Conservation (phyloP, 2,888 invertebrate species). For the Machimus atricapillus region DNA sequence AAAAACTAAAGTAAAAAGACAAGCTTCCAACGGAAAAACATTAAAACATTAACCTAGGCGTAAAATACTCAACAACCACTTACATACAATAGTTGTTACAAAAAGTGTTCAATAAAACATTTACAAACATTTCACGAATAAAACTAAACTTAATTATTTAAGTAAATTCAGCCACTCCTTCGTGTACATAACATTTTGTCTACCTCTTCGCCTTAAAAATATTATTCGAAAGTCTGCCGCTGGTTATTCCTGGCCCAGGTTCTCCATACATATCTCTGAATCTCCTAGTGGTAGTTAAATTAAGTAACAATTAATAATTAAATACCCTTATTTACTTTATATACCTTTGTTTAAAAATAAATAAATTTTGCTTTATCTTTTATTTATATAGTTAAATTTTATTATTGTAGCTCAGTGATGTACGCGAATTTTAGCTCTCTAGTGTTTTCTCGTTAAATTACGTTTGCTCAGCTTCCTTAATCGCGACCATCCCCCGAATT, state of each 20-base stretch:
- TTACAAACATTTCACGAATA: constrained; percentile 36
- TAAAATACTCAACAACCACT: constrained; percentile 27
- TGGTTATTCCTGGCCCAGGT: constrained; percentile 12
- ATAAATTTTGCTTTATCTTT: constrained; percentile 34
- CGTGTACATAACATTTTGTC: constrained; percentile 21
- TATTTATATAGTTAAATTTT: constrained; percentile 35
- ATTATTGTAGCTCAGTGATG: constrained; percentile 42
- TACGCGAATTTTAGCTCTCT: constrained; percentile 39
- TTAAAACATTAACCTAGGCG: constrained; percentile 18
- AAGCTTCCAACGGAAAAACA: neutral
- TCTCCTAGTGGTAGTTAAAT: constrained; percentile 34
- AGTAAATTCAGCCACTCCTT: constrained; percentile 40
- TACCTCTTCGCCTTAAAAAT: constrained; percentile 24
- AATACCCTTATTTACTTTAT: constrained; percentile 32
- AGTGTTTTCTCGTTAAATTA: constrained; percentile 15
- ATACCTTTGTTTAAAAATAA: constrained; percentile 36
- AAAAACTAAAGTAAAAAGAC: neutral
- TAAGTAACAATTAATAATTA: constrained; percentile 39
- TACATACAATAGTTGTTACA: constrained; percentile 35
- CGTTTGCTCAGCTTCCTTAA: neutral
- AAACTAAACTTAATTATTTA: constrained; percentile 35
- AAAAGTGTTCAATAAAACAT: constrained; percentile 25
- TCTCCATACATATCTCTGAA: constrained; percentile 12
- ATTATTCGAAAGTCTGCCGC: constrained; percentile 27
- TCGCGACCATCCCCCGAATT: neutral